Percentiles rank a stretch among this genome's conserved stretches.
These are phyloP conservation scores for Syndactyla subalaris DNA, from an alignment of 2,797 vertebrate genomes.

Conservation along the genomic window DNA sequence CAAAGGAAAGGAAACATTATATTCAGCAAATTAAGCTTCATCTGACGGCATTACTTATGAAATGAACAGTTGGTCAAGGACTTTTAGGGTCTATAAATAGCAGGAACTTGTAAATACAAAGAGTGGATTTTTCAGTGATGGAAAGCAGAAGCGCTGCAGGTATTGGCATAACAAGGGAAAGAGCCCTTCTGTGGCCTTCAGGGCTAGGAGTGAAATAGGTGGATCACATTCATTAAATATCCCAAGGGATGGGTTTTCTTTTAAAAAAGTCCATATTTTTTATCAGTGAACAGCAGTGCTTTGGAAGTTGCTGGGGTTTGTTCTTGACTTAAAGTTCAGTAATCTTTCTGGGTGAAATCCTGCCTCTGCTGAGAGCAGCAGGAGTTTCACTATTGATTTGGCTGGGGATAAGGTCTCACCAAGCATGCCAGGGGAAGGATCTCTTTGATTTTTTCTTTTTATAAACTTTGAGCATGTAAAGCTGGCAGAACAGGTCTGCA, in stretches of 20 bases:
- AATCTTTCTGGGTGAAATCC: neutral
- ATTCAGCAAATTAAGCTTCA: neutral
- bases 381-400: neutral
- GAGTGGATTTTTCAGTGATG: neutral
- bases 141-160: neutral
- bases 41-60: neutral
- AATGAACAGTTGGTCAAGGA: neutral
- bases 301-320: accelerated
- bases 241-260: neutral
- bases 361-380: neutral
- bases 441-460: neutral
- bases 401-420: neutral
- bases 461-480: neutral
- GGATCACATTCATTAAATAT: neutral
- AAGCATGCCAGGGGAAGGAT: neutral
- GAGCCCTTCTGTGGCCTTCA: neutral
- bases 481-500: neutral
- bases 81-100: neutral
- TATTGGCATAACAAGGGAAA: neutral
- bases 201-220: neutral
- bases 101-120: neutral
- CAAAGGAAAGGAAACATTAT: constrained; percentile 39
- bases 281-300: neutral
- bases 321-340: neutral
- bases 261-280: neutral